A percentile compares a stretch with the other conserved stretches of the same genome.
Conservation (phyloP, 2,797 vertebrate species). For the Spinus olivaceus region DNA sequence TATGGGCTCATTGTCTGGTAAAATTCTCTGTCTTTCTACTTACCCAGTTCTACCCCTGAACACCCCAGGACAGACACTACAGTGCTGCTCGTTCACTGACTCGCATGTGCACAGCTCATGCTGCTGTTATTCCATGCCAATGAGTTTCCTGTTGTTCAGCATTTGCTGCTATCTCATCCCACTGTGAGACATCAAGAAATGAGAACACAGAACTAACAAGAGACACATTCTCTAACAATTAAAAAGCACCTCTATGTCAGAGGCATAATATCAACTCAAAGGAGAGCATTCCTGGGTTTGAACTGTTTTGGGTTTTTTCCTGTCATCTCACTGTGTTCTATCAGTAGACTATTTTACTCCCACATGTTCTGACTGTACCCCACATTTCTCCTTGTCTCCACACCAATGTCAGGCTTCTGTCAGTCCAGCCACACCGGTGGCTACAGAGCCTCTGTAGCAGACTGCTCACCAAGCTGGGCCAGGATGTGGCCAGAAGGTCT, state of each 20-base stretch:
- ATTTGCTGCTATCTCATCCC: neutral
- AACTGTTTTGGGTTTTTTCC: neutral
- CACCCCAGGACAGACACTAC: neutral
- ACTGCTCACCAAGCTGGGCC: neutral
- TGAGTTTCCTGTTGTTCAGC: neutral
- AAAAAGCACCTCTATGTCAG: neutral
- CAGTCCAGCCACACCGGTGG: neutral
- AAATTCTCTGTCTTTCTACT: neutral
- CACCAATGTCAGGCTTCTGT: neutral
- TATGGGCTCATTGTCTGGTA: neutral
- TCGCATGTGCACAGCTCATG: neutral
- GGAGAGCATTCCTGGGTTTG: neutral
- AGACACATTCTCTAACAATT: neutral
- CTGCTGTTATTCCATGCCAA: neutral
- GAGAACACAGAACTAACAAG: neutral
- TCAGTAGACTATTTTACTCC: neutral
- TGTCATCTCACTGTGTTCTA: neutral
- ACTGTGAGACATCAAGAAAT: neutral
- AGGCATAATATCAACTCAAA: neutral
- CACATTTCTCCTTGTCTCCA: neutral
- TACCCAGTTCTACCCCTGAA: neutral
- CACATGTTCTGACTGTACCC: rapidly evolving
- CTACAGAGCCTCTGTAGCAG: neutral
- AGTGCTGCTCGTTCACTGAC: neutral
- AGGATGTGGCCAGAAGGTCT: neutral